Base-by-base conservation (phyloP, 1,140 invertebrate species). In the Drosophila insularis region DNA sequence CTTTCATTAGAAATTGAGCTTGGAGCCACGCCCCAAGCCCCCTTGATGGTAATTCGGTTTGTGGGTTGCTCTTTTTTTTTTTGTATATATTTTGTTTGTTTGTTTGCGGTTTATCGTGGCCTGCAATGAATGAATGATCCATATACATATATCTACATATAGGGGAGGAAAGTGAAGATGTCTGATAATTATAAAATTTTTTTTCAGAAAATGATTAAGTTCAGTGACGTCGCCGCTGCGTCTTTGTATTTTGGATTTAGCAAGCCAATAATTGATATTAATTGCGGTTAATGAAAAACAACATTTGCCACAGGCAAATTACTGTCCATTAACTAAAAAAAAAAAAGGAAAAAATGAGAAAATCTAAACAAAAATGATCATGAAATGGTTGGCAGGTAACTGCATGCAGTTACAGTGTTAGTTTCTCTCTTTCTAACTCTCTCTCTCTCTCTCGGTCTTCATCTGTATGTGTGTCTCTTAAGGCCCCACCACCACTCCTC, bases 1-100 rank as follows among this genome's bases (percentile, higher is more conserved):
- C 81, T 86, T 86, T 86, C 82, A 87, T 86, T 86, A 87, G 81
- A 86, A 86, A 86, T 82, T 81, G 53, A 59, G 39, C n/a, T 43
- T 60, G 63, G 69, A 62, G 67, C 61, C 74, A 76, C 74, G 73
- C 73, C 74, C 50, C 17, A 43, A 23, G 27, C 27, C 59, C 37
- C 23, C 60, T 50, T 50, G 8, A 50, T 11, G 17, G 43, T 50
- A 21, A 50, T 21, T 50, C 43, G 43, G 43, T 50, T 50, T 50
- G 43, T 50, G 43, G 43, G 43, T 21, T 50, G 43, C 4, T 27
- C 8, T 10, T 50, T 50, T 50, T 50, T 19, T 19, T 8, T 10
- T 7, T 62, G 31, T 32, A n/a, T n/a, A n/a, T n/a, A n/a, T n/a
- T n/a, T 19, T 19, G 17, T 10, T 7, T 62, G 31, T 32, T 4